These are phyloP conservation scores for Araneus ventricosus DNA, from an alignment of 1,140 invertebrate genomes.

Conservation along the genomic window DNA sequence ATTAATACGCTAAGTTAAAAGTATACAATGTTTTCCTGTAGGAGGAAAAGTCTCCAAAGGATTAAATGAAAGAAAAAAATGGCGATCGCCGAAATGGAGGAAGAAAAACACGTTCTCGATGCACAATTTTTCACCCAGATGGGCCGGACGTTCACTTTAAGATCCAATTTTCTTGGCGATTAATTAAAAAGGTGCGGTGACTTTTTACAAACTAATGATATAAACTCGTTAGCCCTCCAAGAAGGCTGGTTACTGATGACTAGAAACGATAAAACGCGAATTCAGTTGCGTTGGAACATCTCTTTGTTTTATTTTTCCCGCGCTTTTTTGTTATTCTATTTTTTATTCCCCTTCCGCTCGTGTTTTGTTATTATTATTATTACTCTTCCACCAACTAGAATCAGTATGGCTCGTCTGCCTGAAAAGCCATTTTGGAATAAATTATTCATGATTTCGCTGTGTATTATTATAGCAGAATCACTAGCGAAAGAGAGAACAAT, in stretches of 20 bases:
- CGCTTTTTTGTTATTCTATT: neutral
- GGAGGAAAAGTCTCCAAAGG: conserved; percentile 8
- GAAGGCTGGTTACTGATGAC: conserved; percentile 54
- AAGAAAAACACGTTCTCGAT: neutral
- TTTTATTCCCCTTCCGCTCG: neutral
- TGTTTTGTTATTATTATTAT: conserved; percentile 23
- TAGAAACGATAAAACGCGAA: conserved; percentile 23
- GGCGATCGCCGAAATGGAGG: neutral
- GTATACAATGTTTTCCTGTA: conserved; percentile 30
- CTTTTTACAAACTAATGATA: conserved; percentile 67
- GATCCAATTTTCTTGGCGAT: conserved; percentile 71
- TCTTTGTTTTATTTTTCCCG: neutral
- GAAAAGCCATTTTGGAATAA: conserved; percentile 57
- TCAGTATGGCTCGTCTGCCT: neutral
- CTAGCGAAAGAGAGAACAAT: conserved; percentile 19
- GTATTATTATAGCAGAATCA: conserved; percentile 31
- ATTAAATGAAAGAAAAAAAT: neutral
- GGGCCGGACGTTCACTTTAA: conserved; percentile 41
- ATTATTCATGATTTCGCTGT: conserved; percentile 68
- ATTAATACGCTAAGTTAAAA: conserved; percentile 22
- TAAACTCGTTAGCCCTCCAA: conserved; percentile 56
- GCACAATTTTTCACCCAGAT: conserved; percentile 64
- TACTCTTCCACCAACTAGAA: neutral
- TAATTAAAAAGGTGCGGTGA: conserved; percentile 74
- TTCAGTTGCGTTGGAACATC: neutral